Evolutionary conservation across 2,888 invertebrate species (phyloP), one percentile per base, ranked within the genome.

Genomic region (Sarcophaga carnaria): DNA sequence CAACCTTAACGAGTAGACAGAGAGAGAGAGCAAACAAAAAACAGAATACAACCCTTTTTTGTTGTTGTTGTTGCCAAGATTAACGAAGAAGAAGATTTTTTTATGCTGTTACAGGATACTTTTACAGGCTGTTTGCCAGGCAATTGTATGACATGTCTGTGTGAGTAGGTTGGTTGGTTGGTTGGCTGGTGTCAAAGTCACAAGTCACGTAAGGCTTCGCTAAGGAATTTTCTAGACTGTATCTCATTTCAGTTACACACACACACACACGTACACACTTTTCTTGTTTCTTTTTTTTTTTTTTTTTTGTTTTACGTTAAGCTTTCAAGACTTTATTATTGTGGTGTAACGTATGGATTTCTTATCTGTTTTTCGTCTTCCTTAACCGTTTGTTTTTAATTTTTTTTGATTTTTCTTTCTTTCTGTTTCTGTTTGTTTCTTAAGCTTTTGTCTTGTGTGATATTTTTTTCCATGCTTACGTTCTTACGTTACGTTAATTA

Each of bases 161-260:
- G 64, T 76, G 70, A 37, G 20, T 45, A 47, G 66, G 49, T 69
- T 45, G 77, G n/a, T 17, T 71, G 45, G 54, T 69, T 45, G 77
- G n/a, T 17, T 71, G 45, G 63, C 45, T 71, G 59, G 74, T 77
- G 77, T 85, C 67, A 74, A 25, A 66, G 84, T 82, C 87, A 82
- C 78, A 84, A 82, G 87, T 87, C 87, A 87, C 79, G 87, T 87
- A 87, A 76, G 87, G 87, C 87, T 87, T 87, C 87, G 71, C 76
- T 25, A 79, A 87, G 79, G 87, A 87, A 87, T 87, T 81, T 84
- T 67, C 45, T 72, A 71, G 66, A 70, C 78, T 87, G 37, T 75
- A 81, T 69, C 37, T 76, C 37, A 17, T 54, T 54, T 54, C 54
- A 54, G 0, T 14, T 14, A 54, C 64, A 27, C 25, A 8, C n/a